Percentiles rank a stretch among this genome's conserved stretches.
phyloP scores from a whole-genome alignment of 2,888 invertebrate genomes.

The Didymodactylos carnosus region DNA sequence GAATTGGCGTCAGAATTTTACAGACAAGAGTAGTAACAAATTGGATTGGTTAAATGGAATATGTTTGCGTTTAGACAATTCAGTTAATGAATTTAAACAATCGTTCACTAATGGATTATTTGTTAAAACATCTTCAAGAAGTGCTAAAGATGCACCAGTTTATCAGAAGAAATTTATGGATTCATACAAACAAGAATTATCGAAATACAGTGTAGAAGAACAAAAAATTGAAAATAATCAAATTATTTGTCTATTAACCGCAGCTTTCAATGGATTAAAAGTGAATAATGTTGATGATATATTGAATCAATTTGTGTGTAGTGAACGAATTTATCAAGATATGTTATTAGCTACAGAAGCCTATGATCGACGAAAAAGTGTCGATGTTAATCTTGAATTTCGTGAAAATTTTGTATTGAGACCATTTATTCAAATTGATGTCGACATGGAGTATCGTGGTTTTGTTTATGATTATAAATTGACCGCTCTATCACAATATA shows the following conservation, averaged over 20 bases:
- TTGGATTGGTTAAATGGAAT: conserved; percentile 14
- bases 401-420: conserved; percentile 23
- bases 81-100: conserved; percentile 15
- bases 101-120: conserved; percentile 18
- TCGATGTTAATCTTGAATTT: conserved; percentile 16
- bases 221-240: conserved; percentile 20
- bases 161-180: conserved; percentile 19
- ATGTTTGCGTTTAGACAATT: background rate
- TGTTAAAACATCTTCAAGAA: conserved; percentile 23
- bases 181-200: conserved; percentile 18
- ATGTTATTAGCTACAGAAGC: conserved; percentile 21
- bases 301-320: conserved; percentile 21
- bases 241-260: conserved; percentile 21
- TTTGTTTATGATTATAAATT: conserved; percentile 20
- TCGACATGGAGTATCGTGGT: conserved; percentile 25
- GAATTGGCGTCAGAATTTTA: conserved; percentile 17
- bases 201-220: conserved; percentile 14
- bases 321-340: conserved; percentile 24
- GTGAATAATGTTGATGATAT: conserved; percentile 20
- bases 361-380: conserved; percentile 7
- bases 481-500: conserved; percentile 23
- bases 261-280: conserved; percentile 20
- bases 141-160: conserved; percentile 24
- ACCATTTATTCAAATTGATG: conserved; percentile 22
- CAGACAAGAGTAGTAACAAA: conserved; percentile 15